Conservation (phyloP, 2,113 vertebrate species). For the Sialia sialis region DNA sequence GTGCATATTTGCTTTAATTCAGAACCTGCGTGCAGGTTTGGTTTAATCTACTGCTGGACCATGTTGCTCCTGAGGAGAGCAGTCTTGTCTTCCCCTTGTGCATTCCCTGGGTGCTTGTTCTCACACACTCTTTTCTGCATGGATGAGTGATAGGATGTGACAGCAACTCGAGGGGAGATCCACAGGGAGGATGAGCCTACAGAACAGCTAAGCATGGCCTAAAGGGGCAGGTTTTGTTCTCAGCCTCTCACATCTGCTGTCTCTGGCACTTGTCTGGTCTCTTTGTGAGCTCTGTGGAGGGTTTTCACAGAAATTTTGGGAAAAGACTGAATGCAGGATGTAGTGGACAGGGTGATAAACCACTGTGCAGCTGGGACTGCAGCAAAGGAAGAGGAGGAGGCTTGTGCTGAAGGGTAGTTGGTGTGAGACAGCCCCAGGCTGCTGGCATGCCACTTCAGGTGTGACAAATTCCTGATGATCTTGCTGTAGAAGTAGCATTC, state of each 20-base stretch:
- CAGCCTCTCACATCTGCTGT: not conserved
- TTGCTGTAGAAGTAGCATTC: not conserved
- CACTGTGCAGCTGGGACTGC: accelerated
- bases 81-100: accelerated
- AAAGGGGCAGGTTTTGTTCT: not conserved
- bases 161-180: not conserved
- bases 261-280: not conserved
- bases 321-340: accelerated
- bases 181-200: not conserved
- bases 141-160: not conserved
- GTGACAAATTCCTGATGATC: not conserved
- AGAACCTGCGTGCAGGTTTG: not conserved
- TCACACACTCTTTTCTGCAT: accelerated
- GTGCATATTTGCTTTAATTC: not conserved
- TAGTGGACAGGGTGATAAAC: accelerated
- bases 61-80: not conserved
- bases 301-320: not conserved
- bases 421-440: not conserved
- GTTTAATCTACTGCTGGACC: not conserved
- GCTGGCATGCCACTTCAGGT: not conserved
- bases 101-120: not conserved
- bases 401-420: not conserved
- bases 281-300: not conserved
- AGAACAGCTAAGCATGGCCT: not conserved
- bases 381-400: not conserved